These are phyloP conservation scores for Drosophila kanapiae DNA, from an alignment of 1,140 invertebrate genomes.

Conservation along the genomic window DNA sequence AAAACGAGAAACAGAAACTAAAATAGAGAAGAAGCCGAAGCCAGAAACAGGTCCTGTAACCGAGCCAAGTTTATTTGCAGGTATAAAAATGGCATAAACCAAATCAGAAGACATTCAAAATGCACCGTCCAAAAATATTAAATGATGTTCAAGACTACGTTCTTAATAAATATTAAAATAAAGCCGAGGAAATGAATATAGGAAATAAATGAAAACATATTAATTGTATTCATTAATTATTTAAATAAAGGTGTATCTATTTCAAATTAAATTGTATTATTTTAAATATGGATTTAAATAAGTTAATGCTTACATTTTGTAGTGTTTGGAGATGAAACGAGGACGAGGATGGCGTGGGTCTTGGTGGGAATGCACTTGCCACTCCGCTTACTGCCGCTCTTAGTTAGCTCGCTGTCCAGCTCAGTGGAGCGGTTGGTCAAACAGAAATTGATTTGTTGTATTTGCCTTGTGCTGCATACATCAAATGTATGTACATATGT, in stretches of 20 bases:
- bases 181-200: neutral
- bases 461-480: constrained; percentile 51
- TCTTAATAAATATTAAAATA: neutral
- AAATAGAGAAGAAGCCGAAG: constrained; percentile 1
- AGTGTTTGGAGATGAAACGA: neutral
- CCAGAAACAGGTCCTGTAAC: constrained; percentile 23
- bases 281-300: neutral
- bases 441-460: constrained; percentile 76
- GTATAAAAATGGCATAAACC: constrained; percentile 62
- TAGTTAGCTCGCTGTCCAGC: constrained; percentile 63
- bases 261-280: neutral
- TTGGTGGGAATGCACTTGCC: constrained; percentile 13
- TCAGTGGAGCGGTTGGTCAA: constrained; percentile 74
- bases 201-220: too few species aligned
- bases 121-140: constrained; percentile 2
- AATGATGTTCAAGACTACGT: neutral
- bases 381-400: constrained; percentile 31
- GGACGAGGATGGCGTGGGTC: neutral
- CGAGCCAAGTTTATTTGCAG: constrained; percentile 68
- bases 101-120: constrained; percentile 10
- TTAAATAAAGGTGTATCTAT: neutral
- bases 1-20: constrained; percentile 39
- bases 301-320: too few species aligned
- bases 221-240: neutral
- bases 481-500: too few species aligned